Evolutionary conservation across 2,888 invertebrate species (phyloP), one percentile per base, ranked within the genome.

Genomic region (Tipula helvola): DNA sequence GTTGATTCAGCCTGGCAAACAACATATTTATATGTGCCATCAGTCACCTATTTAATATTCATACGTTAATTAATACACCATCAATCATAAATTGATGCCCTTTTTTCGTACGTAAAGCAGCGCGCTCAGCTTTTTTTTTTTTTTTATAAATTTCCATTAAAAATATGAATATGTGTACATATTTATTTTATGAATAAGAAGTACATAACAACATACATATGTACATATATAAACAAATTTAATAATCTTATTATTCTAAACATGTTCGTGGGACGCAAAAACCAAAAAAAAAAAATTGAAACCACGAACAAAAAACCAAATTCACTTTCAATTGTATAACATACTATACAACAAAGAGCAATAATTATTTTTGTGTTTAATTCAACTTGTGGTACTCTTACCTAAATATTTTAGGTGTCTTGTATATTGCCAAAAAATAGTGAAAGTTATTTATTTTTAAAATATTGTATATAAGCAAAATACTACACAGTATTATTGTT

Each of bases 301-400:
- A 71, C 71, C 71, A 71, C 71, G 71, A 71, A 71, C 71, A 71
- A 71, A 71, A 71, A 71, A 71, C 71, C 71, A 71, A 71, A 71
- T 71, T 71, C 71, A 71, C 71, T 71, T 71, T 71, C 71, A 71
- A 71, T 71, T 71, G 71, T 71, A 71, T 71, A 71, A 71, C 28
- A 28, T 28, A 28, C 28, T 28, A 28, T 28, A 71, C 28, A 71
- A 18, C 18, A 71, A 71, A 71, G 71, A 28, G 71, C 18, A 71
- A 71, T 71, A 71, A 71, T 71, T 71, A 71, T 71, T 71, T 71
- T 71, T 71, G 71, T 18, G 71, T 71, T 71, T 18, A 71, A 71
- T 71, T 71, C 71, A 71, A 71, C 71, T 71, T 71, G 71, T 71
- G 71, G 71, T 71, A 71, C 71, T 71, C 71, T 71, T 71, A 71